A percentile compares a stretch with the other conserved stretches of the same genome.
Evolutionary conservation across 2,113 vertebrate genomes (phyloP).

Genomic region (Elaphurus davidianus): DNA sequence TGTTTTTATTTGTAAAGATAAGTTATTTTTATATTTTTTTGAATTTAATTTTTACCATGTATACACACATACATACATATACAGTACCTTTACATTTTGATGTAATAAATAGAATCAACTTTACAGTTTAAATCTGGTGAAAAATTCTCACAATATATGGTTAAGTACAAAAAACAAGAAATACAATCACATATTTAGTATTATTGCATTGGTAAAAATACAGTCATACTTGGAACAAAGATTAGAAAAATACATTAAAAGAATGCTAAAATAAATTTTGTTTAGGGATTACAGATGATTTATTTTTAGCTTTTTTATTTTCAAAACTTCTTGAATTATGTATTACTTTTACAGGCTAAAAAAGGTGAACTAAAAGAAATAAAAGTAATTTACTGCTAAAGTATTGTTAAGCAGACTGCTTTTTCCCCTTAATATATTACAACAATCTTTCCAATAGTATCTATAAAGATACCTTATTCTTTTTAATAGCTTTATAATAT

Average conservation of each 20-base stretch:
- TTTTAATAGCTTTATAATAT: not conserved
- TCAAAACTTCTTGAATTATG: not conserved
- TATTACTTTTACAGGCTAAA: not conserved
- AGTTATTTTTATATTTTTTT: not conserved
- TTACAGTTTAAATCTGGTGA: not conserved
- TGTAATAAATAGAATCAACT: not conserved
- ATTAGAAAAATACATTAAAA: not conserved
- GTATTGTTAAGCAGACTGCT: not conserved
- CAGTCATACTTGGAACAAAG: not conserved
- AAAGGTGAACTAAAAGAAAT: not conserved
- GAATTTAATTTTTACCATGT: not conserved
- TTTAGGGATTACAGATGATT: not conserved
- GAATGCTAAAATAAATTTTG: not conserved
- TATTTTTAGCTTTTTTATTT: not conserved
- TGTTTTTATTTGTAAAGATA: not conserved
- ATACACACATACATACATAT: not conserved
- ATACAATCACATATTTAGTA: not conserved
- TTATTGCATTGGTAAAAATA: constrained; percentile 1
- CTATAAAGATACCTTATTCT: not conserved
- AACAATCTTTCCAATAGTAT: not conserved
- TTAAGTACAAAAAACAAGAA: not conserved
- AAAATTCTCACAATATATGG: not conserved
- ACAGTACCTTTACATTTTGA: not conserved
- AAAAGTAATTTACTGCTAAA: not conserved
- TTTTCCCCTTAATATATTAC: not conserved